These are phyloP conservation scores for Speoplatyrhinus poulsoni DNA, from an alignment of 2,113 vertebrate genomes.

Conservation along the genomic window DNA sequence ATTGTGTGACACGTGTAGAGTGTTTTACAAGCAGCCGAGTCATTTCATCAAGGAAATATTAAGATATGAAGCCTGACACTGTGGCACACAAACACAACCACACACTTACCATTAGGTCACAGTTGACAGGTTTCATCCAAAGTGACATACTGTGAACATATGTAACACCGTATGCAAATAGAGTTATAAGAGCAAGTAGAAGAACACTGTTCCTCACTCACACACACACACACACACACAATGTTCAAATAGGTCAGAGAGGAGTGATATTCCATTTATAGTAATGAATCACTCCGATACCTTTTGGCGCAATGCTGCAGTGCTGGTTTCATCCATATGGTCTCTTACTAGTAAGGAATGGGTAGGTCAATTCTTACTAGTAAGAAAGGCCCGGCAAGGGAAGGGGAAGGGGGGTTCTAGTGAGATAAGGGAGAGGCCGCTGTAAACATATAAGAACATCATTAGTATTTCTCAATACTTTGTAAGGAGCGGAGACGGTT, in stretches of 20 bases:
- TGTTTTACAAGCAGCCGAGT: constrained; percentile 61
- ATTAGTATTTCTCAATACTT: constrained; percentile 35
- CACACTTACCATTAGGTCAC: neutral
- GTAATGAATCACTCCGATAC: constrained; percentile 17
- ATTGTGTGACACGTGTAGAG: constrained; percentile 57
- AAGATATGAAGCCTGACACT: constrained; percentile 44
- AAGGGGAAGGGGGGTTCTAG: no score
- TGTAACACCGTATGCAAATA: neutral
- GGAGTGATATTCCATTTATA: constrained; percentile 3
- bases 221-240: neutral
- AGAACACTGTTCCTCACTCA: constrained; percentile 20
- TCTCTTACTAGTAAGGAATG: no score
- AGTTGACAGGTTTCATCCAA: no score
- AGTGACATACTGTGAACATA: neutral
- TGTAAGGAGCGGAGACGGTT: constrained; percentile 6
- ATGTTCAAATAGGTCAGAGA: neutral
- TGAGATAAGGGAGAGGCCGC: no score
- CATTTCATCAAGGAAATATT: constrained; percentile 61
- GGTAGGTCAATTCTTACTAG: no score
- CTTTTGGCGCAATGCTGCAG: neutral
- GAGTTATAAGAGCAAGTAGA: constrained; percentile 8
- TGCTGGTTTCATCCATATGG: neutral
- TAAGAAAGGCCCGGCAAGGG: no score
- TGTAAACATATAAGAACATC: constrained; percentile 50
- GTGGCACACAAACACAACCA: neutral